Evolutionary conservation across 2,797 vertebrate genomes (phyloP), one percentile per base, ranked within the genome.

Genomic region (Bovichtus diacanthus): DNA sequence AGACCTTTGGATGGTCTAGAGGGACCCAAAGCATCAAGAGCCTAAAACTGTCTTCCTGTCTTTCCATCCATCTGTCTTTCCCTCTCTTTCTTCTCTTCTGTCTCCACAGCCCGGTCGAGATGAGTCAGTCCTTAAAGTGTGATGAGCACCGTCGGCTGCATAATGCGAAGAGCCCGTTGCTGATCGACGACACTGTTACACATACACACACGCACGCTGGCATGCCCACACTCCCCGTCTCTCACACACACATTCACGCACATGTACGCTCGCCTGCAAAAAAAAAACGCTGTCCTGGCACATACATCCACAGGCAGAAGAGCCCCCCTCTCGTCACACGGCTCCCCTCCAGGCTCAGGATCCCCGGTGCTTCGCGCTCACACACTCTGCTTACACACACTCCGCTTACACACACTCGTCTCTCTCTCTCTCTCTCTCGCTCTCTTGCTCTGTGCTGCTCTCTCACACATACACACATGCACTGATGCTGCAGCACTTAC

Each of bases 401-500:
- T 86, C 85, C 34, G 41, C 76, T 85, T 44, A 83, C 82, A 87
- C 87, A 86, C 85, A 86, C 80, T 70, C 76, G 44, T 70, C 80
- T 79, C 82, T 54, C 82, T 50, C 60, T 62, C 78, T 39, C 56
- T 55, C 58, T 49, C 58, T 49, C 71, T 55, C 79, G 44, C 66
- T 54, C 31, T 34, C 31, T 72, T 58, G 47, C 74, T 82, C 70
- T 34, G 55, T 76, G 58, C 81, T 43, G 59, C 78, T 80, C 83
- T 69, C 86, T 77, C 78, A 82, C 85, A 82, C 84, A 88, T 56
- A 89, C 90, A 88, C 88, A 89, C 88, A 89, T 83, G 87, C 90
- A 92, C 86, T 70, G 90, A 93, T 93, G 93, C 93, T 94, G 94
- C 93, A 93, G 92, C 92, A 93, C 90, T 93, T 91, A 90, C 91